Conservation (phyloP, 2,797 vertebrate genomes). For the Cynodonichthys magdalenae region DNA sequence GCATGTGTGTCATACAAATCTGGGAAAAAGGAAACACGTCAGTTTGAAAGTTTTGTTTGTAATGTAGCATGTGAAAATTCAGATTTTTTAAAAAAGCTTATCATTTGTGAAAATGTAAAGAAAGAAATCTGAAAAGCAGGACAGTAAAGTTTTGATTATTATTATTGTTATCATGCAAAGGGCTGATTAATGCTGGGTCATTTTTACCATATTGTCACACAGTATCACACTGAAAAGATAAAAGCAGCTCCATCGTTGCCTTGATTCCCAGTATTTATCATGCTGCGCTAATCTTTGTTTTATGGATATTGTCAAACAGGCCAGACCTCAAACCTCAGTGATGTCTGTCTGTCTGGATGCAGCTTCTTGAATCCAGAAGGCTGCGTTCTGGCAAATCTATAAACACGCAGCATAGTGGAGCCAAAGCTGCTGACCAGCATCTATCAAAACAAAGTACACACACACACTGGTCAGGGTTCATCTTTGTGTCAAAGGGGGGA, state of each 20-base stretch:
- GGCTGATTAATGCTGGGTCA: background rate
- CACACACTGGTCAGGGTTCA: slow-evolving; percentile 29
- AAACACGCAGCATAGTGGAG: slow-evolving; percentile 68
- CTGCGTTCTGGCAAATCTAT: slow-evolving; percentile 63
- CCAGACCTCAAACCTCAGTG: slow-evolving; percentile 36
- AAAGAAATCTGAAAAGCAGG: no score
- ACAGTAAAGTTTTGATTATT: no score
- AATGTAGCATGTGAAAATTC: no score
- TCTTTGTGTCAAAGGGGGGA: slow-evolving; percentile 45
- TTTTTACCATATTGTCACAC: slow-evolving; percentile 3
- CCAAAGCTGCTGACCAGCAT: slow-evolving; percentile 54
- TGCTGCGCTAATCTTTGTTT: slow-evolving; percentile 27
- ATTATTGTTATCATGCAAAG: no score
- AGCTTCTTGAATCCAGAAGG: slow-evolving; percentile 50
- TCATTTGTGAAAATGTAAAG: no score
- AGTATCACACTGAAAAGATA: slow-evolving; percentile 25
- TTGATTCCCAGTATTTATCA: slow-evolving; percentile 33
- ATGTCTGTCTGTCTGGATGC: slow-evolving; percentile 37
- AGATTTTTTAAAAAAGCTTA: no score
- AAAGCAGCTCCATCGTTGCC: slow-evolving; percentile 6
- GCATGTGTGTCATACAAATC: no score
- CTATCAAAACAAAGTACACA: slow-evolving; percentile 67
- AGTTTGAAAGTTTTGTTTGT: no score
- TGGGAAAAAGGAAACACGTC: no score
- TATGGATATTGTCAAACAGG: slow-evolving; percentile 34